A percentile compares a stretch with the other conserved stretches of the same genome.
Conservation (phyloP, 2,888 invertebrate species). For the Ditylenchus weischeri region DNA sequence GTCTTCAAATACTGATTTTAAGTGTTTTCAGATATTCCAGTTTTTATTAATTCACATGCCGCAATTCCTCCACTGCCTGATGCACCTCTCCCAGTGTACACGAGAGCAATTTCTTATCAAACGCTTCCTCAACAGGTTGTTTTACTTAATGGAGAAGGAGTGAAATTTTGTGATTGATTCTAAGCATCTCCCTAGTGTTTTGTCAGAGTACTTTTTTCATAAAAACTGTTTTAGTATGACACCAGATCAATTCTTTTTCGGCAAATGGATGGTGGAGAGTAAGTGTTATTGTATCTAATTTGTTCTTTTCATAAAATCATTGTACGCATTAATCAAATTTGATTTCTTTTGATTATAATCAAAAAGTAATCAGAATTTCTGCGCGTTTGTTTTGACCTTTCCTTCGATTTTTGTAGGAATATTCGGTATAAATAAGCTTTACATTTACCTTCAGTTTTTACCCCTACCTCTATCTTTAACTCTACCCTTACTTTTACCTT, state of each 20-base stretch:
- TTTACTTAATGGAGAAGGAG: slow-evolving; percentile 8
- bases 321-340: no score
- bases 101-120: slow-evolving; percentile 27
- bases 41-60: not conserved
- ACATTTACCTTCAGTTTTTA: no score
- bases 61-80: not conserved
- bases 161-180: not conserved
- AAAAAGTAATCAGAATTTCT: no score
- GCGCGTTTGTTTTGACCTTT: no score
- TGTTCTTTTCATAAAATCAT: no score
- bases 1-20: not conserved
- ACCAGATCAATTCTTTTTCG: slow-evolving; percentile 29
- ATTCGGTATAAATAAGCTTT: no score
- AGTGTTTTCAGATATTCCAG: slow-evolving; percentile 1
- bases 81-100: slow-evolving; percentile 16
- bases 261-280: slow-evolving; percentile 25
- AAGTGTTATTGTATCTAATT: no score
- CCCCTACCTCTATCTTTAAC: no score
- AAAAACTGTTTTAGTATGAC: slow-evolving; percentile 13
- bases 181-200: not conserved
- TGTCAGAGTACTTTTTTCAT: slow-evolving; percentile 6
- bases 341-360: no score
- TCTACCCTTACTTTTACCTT: no score
- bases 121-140: slow-evolving; percentile 1
- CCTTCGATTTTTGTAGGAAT: no score